phyloP scores from a whole-genome alignment of 2,888 invertebrate species.

The Sinhomidia bicolor region DNA sequence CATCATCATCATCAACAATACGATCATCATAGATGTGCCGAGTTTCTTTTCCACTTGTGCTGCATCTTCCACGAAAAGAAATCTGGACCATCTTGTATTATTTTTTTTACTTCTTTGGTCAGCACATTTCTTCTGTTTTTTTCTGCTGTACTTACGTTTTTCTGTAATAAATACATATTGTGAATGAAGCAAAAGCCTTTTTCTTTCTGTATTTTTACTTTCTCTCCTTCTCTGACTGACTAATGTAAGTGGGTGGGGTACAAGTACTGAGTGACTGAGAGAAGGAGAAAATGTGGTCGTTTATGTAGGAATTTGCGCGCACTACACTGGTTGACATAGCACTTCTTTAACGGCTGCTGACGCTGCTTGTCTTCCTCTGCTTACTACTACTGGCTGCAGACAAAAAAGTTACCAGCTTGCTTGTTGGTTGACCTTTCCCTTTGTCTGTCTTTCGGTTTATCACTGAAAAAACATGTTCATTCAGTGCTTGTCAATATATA shows the following conservation, averaged over 20 bases:
- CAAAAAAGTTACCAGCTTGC: slow-evolving; percentile 6
- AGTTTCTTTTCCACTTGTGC: background rate
- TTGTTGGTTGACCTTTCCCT: slow-evolving; percentile 35
- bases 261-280: background rate
- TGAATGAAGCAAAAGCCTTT: background rate
- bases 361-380: slow-evolving; percentile 26
- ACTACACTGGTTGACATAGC: background rate
- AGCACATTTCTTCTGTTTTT: slow-evolving; percentile 30
- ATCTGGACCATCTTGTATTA: slow-evolving; percentile 15
- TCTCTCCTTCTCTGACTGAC: background rate
- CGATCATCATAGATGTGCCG: background rate
- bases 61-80: background rate
- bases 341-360: slow-evolving; percentile 30
- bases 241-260: no score
- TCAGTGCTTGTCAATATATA: no score
- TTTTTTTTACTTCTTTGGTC: background rate
- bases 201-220: background rate
- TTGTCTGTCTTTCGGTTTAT: background rate
- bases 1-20: background rate
- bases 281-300: background rate
- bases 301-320: background rate
- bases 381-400: no score
- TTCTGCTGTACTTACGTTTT: slow-evolving; percentile 27
- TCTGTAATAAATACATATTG: slow-evolving; percentile 34
- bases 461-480: background rate